Conservation (phyloP, 2,113 vertebrate species). For the Tachycineta bicolor region DNA sequence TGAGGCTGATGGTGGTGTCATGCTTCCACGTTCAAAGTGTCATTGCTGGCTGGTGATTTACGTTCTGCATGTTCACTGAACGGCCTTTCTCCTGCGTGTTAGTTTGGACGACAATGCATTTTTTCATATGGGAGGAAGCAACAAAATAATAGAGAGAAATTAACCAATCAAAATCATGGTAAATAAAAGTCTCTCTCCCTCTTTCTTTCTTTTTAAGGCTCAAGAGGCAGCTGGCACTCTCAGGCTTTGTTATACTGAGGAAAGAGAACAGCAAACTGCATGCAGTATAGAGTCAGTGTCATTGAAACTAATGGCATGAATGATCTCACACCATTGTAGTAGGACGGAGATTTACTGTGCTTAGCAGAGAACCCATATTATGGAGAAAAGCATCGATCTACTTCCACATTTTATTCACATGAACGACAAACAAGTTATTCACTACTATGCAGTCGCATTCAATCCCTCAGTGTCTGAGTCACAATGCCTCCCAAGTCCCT, state of each 20-base stretch:
- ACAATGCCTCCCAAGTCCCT: slow-evolving; percentile 63
- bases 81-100: neutral
- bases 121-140: slow-evolving; percentile 62
- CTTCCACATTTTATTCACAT: slow-evolving; percentile 73
- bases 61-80: neutral
- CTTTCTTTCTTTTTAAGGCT: slow-evolving; percentile 61
- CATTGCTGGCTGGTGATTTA: slow-evolving; percentile 37
- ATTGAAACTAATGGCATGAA: slow-evolving; percentile 74
- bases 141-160: slow-evolving; percentile 61
- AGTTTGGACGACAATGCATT: slow-evolving; percentile 24
- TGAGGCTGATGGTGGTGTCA: neutral
- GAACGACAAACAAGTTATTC: slow-evolving; percentile 70
- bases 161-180: slow-evolving; percentile 61
- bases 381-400: slow-evolving; percentile 72
- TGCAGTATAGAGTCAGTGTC: slow-evolving; percentile 70
- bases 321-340: slow-evolving; percentile 69
- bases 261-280: slow-evolving; percentile 71
- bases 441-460: slow-evolving; percentile 49
- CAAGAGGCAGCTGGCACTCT: slow-evolving; percentile 72
- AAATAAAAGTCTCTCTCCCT: slow-evolving; percentile 64
- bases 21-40: neutral
- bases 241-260: slow-evolving; percentile 64
- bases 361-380: slow-evolving; percentile 70
- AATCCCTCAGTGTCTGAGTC: slow-evolving; percentile 50
- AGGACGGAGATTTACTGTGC: slow-evolving; percentile 70